A percentile compares a stretch with the other conserved stretches of the same genome.
These are phyloP conservation scores for Alviniconcha marisindica DNA, from an alignment of 1,140 invertebrate genomes.

Conservation along the genomic window DNA sequence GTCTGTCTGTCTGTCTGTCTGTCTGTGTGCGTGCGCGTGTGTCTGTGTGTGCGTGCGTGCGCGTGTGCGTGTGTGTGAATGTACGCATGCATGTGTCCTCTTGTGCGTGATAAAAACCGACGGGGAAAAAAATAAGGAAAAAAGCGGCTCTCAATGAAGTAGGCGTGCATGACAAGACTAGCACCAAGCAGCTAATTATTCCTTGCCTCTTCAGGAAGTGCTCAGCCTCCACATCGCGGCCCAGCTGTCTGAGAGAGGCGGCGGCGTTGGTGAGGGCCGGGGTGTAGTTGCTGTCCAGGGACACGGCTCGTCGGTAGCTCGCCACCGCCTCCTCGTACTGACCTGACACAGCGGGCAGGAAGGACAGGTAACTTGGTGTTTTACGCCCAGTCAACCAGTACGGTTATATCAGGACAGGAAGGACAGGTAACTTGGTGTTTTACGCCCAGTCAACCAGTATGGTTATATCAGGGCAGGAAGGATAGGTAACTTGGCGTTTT, in stretches of 20 bases:
- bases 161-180: neutral
- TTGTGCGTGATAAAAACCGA: neutral
- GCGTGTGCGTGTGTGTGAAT: constrained; percentile 7
- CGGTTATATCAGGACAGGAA: no score
- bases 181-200: neutral
- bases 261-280: constrained; percentile 68
- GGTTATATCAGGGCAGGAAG: no score
- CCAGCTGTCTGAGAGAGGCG: constrained; percentile 44
- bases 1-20: neutral
- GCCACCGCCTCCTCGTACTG: constrained; percentile 66
- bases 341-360: constrained; percentile 56
- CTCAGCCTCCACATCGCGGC: constrained; percentile 54
- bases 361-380: no score
- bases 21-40: neutral
- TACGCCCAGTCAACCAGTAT: no score
- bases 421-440: no score
- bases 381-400: no score
- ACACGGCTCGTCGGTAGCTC: constrained; percentile 71
- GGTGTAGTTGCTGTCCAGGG: constrained; percentile 66
- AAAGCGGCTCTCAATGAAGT: neutral
- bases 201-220: constrained; percentile 48
- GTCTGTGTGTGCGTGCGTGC: constrained; percentile 3
- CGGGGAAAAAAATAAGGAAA: neutral
- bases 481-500: no score
- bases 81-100: neutral